phyloP scores from a whole-genome alignment of 2,113 vertebrate species.

The Lasiurus borealis region DNA sequence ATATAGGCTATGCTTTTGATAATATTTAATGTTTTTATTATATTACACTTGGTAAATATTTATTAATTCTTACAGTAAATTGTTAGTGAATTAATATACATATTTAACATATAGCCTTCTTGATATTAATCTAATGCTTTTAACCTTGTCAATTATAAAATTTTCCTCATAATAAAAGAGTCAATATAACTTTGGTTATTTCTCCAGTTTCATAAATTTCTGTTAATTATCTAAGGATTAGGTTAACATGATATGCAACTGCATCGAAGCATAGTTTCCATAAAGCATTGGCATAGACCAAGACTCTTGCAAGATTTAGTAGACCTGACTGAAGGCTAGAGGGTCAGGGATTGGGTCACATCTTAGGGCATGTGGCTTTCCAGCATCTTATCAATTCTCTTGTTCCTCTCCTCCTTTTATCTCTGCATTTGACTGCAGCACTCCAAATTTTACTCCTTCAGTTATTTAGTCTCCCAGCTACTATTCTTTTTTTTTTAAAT shows the following conservation, averaged over 20 bases:
- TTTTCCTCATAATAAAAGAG: not conserved
- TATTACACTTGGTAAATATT: not conserved
- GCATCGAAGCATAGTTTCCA: not conserved
- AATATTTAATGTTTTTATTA: conserved; percentile 15
- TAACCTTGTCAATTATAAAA: not conserved
- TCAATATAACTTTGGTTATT: not conserved
- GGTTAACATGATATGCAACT: not conserved
- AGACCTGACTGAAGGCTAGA: not conserved
- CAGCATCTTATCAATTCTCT: not conserved
- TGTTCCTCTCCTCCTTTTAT: not conserved
- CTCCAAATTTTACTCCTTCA: not conserved
- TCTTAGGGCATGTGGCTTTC: not conserved
- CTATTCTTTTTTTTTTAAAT: not conserved
- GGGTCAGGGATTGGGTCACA: not conserved
- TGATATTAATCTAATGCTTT: not conserved
- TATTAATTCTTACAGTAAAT: not conserved
- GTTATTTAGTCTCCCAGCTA: not conserved
- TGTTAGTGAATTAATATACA: not conserved
- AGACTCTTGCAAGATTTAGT: not conserved
- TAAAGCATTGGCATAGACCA: not conserved
- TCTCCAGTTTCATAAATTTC: not conserved
- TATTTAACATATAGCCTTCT: not conserved
- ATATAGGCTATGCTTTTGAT: not conserved
- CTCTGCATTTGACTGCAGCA: not conserved
- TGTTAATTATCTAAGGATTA: not conserved